Evolutionary conservation across 2,888 invertebrate genomes (phyloP).

Genomic region (Trachelus tabidus): DNA sequence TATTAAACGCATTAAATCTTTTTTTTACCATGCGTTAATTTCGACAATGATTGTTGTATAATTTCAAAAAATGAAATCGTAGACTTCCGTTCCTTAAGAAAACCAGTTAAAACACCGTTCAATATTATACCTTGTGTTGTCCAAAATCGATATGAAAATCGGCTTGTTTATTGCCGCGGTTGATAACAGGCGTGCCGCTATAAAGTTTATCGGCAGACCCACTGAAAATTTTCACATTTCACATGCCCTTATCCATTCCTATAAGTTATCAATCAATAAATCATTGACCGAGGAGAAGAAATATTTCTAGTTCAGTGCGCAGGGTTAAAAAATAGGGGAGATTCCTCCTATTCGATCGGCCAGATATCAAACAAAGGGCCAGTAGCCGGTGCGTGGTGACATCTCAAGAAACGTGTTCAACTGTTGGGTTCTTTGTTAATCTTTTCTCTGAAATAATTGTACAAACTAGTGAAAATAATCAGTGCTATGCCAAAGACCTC

Average conservation of each 20-base stretch:
- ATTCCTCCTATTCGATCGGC: neutral
- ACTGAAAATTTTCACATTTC: neutral
- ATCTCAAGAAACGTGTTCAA: neutral
- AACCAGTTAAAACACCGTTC: neutral
- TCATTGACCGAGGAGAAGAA: neutral
- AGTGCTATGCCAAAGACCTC: neutral
- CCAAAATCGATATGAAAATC: constrained; percentile 2
- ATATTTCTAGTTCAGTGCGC: neutral
- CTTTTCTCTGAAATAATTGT: neutral
- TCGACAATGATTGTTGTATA: neutral
- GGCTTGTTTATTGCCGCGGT: neutral
- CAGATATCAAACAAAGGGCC: neutral
- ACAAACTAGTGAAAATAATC: neutral
- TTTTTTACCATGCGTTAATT: neutral
- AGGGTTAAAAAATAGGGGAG: neutral
- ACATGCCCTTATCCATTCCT: neutral
- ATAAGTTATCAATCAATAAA: neutral
- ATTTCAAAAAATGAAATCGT: neutral
- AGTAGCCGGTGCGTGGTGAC: neutral
- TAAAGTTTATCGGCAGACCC: neutral
- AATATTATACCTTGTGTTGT: neutral
- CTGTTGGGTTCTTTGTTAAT: neutral
- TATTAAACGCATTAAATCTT: neutral
- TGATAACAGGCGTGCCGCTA: neutral
- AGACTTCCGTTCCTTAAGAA: neutral